These are phyloP conservation scores for Falco concolor DNA, from an alignment of 2,797 vertebrate species.

Conservation along the genomic window DNA sequence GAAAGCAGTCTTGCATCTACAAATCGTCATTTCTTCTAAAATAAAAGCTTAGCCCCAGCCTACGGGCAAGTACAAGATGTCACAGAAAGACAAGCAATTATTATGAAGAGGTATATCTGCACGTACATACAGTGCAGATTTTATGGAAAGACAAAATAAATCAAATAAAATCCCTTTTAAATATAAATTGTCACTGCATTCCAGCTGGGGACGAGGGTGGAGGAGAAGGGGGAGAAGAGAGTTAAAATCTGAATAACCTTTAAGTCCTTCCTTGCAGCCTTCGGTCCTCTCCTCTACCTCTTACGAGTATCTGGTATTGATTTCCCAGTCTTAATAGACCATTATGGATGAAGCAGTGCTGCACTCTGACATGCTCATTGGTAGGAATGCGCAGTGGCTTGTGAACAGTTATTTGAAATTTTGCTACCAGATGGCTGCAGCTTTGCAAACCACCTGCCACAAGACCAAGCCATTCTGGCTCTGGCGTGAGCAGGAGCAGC, in stretches of 20 bases:
- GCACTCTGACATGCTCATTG: not conserved
- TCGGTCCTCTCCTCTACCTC: not conserved
- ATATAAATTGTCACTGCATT: not conserved
- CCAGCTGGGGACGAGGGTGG: not conserved
- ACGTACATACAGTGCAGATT: not conserved
- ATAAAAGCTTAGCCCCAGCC: not conserved
- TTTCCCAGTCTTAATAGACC: not conserved
- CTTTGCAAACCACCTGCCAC: slow-evolving; percentile 6
- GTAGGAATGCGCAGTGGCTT: not conserved
- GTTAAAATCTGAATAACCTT: not conserved
- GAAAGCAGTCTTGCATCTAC: not conserved
- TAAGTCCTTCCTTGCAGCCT: not conserved
- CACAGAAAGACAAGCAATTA: not conserved
- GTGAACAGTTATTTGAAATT: not conserved
- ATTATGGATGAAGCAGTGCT: not conserved
- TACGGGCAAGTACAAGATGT: not conserved
- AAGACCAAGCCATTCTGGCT: not conserved
- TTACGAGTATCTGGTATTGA: not conserved
- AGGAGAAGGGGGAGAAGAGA: rapidly evolving
- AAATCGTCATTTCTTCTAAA: not conserved
- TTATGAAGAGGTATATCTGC: not conserved
- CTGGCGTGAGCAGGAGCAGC: not conserved
- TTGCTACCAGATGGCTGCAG: slow-evolving; percentile 8
- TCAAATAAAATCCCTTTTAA: not conserved
- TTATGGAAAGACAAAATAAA: not conserved